Evolutionary conservation across 2,113 vertebrate genomes (phyloP).

Genomic region (Variabilichromis moorii): DNA sequence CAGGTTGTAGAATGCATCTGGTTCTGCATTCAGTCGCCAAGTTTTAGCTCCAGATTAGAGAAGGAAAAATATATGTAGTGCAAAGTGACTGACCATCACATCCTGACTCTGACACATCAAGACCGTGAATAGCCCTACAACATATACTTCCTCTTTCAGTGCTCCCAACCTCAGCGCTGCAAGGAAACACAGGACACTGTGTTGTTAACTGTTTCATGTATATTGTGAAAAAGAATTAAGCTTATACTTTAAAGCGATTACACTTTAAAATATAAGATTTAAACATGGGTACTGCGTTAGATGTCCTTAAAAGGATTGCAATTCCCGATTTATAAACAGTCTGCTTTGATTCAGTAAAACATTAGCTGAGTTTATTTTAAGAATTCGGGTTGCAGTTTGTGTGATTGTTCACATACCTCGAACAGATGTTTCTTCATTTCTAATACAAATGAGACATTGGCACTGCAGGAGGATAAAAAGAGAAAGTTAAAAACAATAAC

Average conservation of each 20-base stretch:
- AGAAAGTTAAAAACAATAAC: not conserved
- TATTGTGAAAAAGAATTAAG: not conserved
- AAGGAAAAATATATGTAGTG: not conserved
- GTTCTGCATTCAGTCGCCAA: not conserved
- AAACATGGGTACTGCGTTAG: not conserved
- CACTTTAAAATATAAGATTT: not conserved
- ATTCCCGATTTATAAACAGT: conserved; percentile 31
- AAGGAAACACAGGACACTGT: not conserved
- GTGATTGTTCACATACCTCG: conserved; percentile 37
- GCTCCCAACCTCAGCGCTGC: not conserved
- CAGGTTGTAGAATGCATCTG: not conserved
- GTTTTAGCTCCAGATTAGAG: not conserved
- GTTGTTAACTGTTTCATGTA: not conserved
- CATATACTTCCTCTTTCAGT: conserved; percentile 34
- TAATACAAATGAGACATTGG: not conserved
- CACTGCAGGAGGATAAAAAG: not conserved
- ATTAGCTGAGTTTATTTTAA: conserved; percentile 32
- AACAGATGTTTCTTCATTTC: not conserved
- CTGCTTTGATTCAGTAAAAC: conserved; percentile 21
- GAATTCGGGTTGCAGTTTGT: not conserved
- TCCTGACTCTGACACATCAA: not conserved
- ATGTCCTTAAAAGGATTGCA: not conserved
- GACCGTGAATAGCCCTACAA: not conserved
- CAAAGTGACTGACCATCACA: not conserved
- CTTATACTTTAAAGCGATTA: not conserved